Evolutionary conservation across 2,888 invertebrate species (phyloP), one percentile per base, ranked within the genome.

Genomic region (Brachypalpus laphriformis): DNA sequence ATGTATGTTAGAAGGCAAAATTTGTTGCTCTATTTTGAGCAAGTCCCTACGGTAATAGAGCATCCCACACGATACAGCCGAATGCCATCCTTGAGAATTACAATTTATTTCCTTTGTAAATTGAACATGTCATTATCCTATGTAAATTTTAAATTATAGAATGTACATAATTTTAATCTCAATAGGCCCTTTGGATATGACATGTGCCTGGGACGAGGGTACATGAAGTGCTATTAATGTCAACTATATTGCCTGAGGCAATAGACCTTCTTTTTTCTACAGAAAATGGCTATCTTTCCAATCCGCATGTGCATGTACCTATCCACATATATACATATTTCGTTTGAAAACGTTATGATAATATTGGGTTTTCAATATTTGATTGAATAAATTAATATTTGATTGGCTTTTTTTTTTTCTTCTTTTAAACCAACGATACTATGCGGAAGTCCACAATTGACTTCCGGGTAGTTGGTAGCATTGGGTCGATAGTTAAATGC

Each of bases 121-220:
- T 56, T 75, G 56, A 75, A 75, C 45, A 75, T 65, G 75, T 56
- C 56, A 66, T 75, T 75, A 75, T 75, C 65, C 57, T 75, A 75
- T 75, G 75, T 66, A 75, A 75, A 75, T 75, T 75, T 56, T 37
- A 57, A 65, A 45, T 42, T 49, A 63, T 56, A 28, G 63, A 65
- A 65, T 74, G 56, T 65, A 51, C 65, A 51, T 66, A 49, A 51
- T 66, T 66, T 51, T 22, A 22, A 22, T 49, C 65, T 51, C 65
- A 37, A 51, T 66, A 37, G 65, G 22, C 18, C 51, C 47, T 18
- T 47, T 18, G 47, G 47, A 47, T 31, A 5, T 56, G 54, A 56
- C 54, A 56, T 56, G 54, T 31, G 54, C 16, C 18, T 63, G 20
- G 11, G 47, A 63, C 45, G 31, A 34, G 63, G 63, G 31, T 31